Base-by-base conservation (phyloP, 2,113 vertebrate genomes). In the Cottus gobio region DNA sequence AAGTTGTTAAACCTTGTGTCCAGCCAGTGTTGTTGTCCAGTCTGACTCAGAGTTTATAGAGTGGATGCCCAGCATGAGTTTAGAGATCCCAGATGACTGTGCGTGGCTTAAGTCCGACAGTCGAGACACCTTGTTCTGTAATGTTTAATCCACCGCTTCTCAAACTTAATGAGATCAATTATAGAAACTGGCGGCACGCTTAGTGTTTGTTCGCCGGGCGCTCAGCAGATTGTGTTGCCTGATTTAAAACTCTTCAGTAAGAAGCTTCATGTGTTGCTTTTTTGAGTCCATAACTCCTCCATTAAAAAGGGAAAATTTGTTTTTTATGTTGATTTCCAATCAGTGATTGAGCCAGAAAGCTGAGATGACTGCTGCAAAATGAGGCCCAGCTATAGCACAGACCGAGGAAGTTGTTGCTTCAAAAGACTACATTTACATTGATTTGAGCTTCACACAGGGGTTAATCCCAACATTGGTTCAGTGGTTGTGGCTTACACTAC, bases 131-230 rank as follows among this genome's bases (percentile, higher is more conserved):
- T 69, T 88, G 85, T 90, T 81, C 85, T 67, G 3, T 57, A 75
- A 70, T 37, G 74, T 83, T 85, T 83, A 89, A 87, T 85, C 89
- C 77, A 71, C 31, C 30, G 71, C 70, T 30, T 87, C 71, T 79
- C 82, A 71, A 28, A 36, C 48, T 50, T 90, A 80, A 91, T 84
- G 77, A 67, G 93, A 91, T 92, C 79, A 78, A 69, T 90, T 86
- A 78, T 22, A 50, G 79, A 81, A 87, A 80, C 30, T 70, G 69
- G 85, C 78, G 24, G 7, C 84, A 76, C 0, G 16, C 72, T 84
- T 80, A 76, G 66, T 79, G 85, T 91, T 85, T 80, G 70, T 75
- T 77, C 75, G 36, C 56, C 48, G 26, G 76, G 28, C 11, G 18
- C 69, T 54, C 18, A 57, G 75, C 75, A 58, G 77, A 70, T 60